These are phyloP conservation scores for Caenorhabditis uteleia DNA, from an alignment of 2,888 invertebrate species.

Conservation along the genomic window DNA sequence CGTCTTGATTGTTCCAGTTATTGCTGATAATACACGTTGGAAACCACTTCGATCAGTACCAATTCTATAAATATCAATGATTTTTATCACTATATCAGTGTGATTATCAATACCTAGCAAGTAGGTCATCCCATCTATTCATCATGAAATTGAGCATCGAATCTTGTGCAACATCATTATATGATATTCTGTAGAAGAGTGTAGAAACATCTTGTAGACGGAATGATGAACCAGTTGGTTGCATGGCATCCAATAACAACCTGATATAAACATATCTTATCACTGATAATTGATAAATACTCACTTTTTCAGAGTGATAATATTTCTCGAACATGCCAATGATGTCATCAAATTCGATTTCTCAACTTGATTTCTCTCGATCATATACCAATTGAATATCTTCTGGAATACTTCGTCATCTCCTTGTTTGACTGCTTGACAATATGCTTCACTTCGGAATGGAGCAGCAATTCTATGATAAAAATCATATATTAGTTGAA, in stretches of 20 bases:
- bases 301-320: constrained; percentile 58
- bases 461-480: constrained; percentile 58
- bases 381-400: constrained; percentile 44
- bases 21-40: constrained; percentile 11
- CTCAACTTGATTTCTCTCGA: constrained; percentile 57
- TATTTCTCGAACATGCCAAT: constrained; percentile 57
- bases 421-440: constrained; percentile 62
- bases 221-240: constrained; percentile 52
- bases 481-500: not conserved
- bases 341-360: constrained; percentile 54
- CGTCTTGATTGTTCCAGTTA: constrained; percentile 16
- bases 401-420: constrained; percentile 52
- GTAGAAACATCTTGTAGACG: constrained; percentile 60
- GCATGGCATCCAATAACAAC: constrained; percentile 53
- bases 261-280: constrained; percentile 24
- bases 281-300: not conserved
- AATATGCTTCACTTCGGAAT: constrained; percentile 57
- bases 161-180: constrained; percentile 54
- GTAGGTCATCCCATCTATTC: constrained; percentile 60
- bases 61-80: constrained; percentile 8
- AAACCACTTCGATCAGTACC: constrained; percentile 26
- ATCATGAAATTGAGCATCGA: constrained; percentile 62
- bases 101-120: constrained; percentile 45
- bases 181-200: constrained; percentile 49
- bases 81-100: not conserved